These are phyloP conservation scores for Dysmachus trigonus DNA, from an alignment of 2,888 invertebrate species.

Conservation along the genomic window DNA sequence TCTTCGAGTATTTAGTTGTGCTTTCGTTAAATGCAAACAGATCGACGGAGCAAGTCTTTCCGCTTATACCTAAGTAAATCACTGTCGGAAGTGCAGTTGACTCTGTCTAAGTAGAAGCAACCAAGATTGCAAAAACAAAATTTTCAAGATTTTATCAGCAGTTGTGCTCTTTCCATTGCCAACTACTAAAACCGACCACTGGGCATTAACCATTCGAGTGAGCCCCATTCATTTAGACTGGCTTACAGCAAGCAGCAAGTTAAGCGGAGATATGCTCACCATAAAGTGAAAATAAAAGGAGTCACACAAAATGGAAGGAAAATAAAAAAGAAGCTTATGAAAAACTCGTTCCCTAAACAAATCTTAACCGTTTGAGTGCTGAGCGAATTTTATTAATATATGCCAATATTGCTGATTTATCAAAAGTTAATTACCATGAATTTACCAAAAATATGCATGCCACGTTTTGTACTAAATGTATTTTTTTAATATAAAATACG, in stretches of 20 bases:
- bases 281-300: background rate
- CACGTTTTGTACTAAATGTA: too few relatives aligned
- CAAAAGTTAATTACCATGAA: too few relatives aligned
- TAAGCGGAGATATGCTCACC: background rate
- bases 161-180: background rate
- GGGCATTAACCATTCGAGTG: slow-evolving; percentile 5
- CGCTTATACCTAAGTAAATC: background rate
- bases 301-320: background rate
- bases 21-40: background rate
- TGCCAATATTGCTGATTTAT: too few relatives aligned
- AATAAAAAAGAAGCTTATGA: background rate
- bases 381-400: too few relatives aligned
- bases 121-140: background rate
- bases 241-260: background rate
- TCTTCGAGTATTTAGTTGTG: background rate
- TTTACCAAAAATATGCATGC: too few relatives aligned
- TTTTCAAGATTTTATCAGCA: background rate
- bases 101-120: background rate
- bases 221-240: slow-evolving; percentile 23
- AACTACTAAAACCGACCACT: background rate
- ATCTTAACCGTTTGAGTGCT: too few relatives aligned
- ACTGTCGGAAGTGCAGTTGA: background rate
- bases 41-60: background rate
- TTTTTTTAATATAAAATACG: too few relatives aligned
- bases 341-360: background rate